Percentiles rank a stretch among this genome's conserved stretches.
Conservation (phyloP, 2,888 invertebrate species). For the Gymnoscelis rufifasciata region DNA sequence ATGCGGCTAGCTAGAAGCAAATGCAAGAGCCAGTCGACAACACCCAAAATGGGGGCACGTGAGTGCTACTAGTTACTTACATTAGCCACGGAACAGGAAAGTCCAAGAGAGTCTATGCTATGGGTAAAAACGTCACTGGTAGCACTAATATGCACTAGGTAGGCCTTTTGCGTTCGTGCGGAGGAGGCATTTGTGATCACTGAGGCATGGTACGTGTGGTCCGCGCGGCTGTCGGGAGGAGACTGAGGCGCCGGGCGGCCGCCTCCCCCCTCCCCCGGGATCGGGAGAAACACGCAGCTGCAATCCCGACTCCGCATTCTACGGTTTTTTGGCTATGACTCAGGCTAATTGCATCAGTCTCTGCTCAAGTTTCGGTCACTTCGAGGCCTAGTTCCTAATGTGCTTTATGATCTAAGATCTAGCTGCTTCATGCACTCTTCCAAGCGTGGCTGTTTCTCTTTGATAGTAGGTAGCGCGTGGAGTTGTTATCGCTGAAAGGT, state of each 20-base stretch:
- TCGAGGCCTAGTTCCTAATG: no score
- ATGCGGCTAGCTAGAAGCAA: slow-evolving; percentile 48
- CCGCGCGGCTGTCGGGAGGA: slow-evolving; percentile 48
- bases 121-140: no score
- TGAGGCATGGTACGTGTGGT: slow-evolving; percentile 47
- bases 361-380: no score
- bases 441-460: no score
- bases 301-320: slow-evolving; percentile 70
- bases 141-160: slow-evolving; percentile 35
- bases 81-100: slow-evolving; percentile 68
- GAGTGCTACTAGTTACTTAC: slow-evolving; percentile 70
- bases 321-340: slow-evolving; percentile 67
- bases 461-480: no score
- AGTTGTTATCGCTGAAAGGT: no score
- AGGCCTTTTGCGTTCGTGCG: slow-evolving; percentile 37
- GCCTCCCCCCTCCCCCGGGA: slow-evolving; percentile 45
- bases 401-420: no score
- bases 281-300: slow-evolving; percentile 72
- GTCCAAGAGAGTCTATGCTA: slow-evolving; percentile 49
- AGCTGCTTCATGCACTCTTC: no score
- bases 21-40: slow-evolving; percentile 53
- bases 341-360: slow-evolving; percentile 62
- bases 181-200: slow-evolving; percentile 64
- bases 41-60: slow-evolving; percentile 72
- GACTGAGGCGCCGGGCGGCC: slow-evolving; percentile 55